Conservation (phyloP, 2,797 vertebrate genomes). For the Tiaroga cobitis region DNA sequence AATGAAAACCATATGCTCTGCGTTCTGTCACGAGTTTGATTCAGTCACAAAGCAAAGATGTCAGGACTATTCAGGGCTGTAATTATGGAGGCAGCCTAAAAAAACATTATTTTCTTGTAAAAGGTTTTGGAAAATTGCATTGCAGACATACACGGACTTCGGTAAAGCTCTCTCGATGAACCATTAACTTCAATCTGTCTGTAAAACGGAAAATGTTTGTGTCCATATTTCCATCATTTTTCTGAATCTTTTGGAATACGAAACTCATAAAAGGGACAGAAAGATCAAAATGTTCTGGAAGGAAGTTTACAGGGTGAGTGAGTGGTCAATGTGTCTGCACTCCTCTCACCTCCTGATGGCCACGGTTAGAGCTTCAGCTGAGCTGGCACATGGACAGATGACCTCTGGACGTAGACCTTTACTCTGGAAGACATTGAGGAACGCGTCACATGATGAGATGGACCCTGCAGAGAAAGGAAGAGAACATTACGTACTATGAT, state of each 20-base stretch:
- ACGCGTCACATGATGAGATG: conserved; percentile 98
- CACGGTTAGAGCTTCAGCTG: conserved; percentile 95
- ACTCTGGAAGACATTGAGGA: conserved; percentile 99
- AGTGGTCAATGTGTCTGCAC: conserved; percentile 37
- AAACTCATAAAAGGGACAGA: conserved; percentile 4
- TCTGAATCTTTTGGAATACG: not conserved
- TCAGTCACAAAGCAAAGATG: conserved; percentile 48
- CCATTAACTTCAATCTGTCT: conserved; percentile 26
- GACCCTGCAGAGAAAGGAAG: conserved; percentile 82
- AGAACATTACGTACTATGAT: not conserved
- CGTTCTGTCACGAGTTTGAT: conserved; percentile 29
- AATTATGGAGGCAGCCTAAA: conserved; percentile 47
- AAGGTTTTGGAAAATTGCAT: conserved; percentile 46
- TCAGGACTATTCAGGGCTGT: conserved; percentile 39
- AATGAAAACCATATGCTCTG: conserved; percentile 53
- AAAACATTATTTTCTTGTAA: conserved; percentile 56
- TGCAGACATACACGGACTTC: conserved; percentile 14
- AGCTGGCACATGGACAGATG: conserved; percentile 98
- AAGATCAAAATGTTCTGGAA: conserved; percentile 25
- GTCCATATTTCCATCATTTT: conserved; percentile 8
- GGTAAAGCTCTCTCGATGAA: conserved; percentile 12
- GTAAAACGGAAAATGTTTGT: not conserved
- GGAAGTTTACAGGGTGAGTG: conserved; percentile 27
- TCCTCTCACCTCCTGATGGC: conserved; percentile 92
- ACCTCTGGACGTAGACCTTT: conserved; percentile 96